Evolutionary conservation across 2,888 invertebrate species (phyloP), one percentile per base, ranked within the genome.

Genomic region (Phyto melanocephala): DNA sequence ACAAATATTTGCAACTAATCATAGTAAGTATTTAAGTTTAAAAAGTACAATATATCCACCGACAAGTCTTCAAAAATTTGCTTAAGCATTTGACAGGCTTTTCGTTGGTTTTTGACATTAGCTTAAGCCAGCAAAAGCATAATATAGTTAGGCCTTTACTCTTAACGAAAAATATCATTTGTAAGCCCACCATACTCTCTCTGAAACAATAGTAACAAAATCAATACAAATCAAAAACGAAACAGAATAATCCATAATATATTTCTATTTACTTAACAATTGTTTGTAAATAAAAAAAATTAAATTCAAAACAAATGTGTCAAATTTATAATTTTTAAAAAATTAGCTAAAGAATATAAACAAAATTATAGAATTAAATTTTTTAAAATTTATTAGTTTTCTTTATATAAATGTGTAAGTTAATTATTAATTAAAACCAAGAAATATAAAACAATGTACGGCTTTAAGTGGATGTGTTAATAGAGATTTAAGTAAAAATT

Each of bases 391-490:
- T 45, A 28, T 68, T 42, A 56, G 28, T 56, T 33, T 63, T 54
- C 56, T 28, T 81, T 58, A 77, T 13, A 62, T 68, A 81, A 68
- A 67, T 71, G 70, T 81, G 10, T 56, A 70, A 74, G 40, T 68
- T 63, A 63, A 70, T 67, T 45, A 58, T 37, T 10, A 70, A 22
- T 33, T 40, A 54, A 67, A 71, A 37, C 35, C 2, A 33, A 70
- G 17, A n/a, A 42, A 63, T 37, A 8, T 13, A 72, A 60, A 56
- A 74, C 60, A 81, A 81, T 78, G 63, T 71, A 82, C 65, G 78
- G 82, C 82, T 82, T 82, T 82, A 82, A 79, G 79, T 79, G 70
- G 78, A 82, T 82, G 82, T 82, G 82, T 82, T 82, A 82, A 79
- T 82, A 82, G 79, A 56, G 10, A 62, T 50, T 54, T 82, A 82